Base-by-base conservation (phyloP, 2,113 vertebrate genomes). In the Bos indicus region DNA sequence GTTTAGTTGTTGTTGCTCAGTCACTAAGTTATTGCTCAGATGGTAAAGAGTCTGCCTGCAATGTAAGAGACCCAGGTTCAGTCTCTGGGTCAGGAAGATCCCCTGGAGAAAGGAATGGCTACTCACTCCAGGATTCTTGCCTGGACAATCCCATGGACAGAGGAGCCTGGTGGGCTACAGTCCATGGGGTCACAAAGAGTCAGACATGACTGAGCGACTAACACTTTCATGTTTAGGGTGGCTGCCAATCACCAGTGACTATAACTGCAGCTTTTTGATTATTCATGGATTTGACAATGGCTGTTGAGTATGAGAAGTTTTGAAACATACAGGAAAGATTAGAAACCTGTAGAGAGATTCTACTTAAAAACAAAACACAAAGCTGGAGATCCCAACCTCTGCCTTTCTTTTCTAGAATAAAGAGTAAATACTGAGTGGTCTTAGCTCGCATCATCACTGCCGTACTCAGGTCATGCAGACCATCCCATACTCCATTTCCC, bases 381-480 rank as follows among this genome's bases (percentile, higher is more conserved):
- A 77, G 3, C 40, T 89, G 33, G 40, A 19, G 30, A 89, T 64
- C 59, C 10, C 21, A 6, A 82, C 30, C 25, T 77, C 14, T 77
- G 54, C 25, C 43, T n/a, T 57, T 74, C 8, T 60, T 60, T 28
- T 60, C 46, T 64, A 43, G 40, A 46, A 74, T 77, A 96, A 93
- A 64, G 86, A 92, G 74, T 83, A 86, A 96, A 77, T 90, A 51
- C 56, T 40, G 40, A 95, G 15, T 60, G 46, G 48, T n/a, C 48
- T 96, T 91, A 95, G 80, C 78, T 91, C 60, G 59, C 19, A 86
- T 71, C 87, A 92, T 40, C 2, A 0, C 30, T 48, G 28, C n/a
- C 96, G n/a, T 91, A 51, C 8, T 94, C 26, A 10, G 25, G 92
- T 82, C 97, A 97, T 95, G 54, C 12, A 92, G 96, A 95, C 84